phyloP scores from a whole-genome alignment of 2,113 vertebrate species.

The Stomatorhinus ivindoensis region DNA sequence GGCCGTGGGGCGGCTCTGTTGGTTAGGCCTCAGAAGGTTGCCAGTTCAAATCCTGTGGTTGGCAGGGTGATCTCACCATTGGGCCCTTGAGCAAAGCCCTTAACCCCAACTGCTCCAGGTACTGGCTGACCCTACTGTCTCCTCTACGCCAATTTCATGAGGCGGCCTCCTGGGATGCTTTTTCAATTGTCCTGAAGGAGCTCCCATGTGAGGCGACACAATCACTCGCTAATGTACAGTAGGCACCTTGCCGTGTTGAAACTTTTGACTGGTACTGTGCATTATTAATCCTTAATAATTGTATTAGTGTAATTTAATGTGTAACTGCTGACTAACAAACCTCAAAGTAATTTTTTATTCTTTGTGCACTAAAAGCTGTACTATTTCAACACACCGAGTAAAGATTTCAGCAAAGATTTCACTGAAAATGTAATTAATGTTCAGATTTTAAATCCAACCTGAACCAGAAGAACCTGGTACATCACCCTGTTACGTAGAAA shows the following conservation, averaged over 20 bases:
- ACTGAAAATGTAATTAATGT: background rate
- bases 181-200: background rate
- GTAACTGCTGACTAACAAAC: background rate
- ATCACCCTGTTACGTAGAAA: background rate
- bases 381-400: background rate
- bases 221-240: background rate
- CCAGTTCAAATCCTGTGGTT: background rate
- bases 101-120: background rate
- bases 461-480: background rate
- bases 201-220: background rate
- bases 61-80: background rate
- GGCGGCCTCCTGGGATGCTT: background rate
- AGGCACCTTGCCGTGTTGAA: background rate
- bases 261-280: background rate
- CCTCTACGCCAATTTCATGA: background rate
- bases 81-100: background rate
- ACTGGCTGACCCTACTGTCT: background rate
- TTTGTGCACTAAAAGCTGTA: background rate
- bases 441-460: background rate
- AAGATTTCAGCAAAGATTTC: background rate
- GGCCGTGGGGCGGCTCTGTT: background rate
- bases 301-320: background rate
- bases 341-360: background rate
- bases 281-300: background rate
- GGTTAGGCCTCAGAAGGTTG: background rate